A percentile compares a stretch with the other conserved stretches of the same genome.
Conservation (phyloP, 2,113 vertebrate species). For the Triplophysa tibetana region DNA sequence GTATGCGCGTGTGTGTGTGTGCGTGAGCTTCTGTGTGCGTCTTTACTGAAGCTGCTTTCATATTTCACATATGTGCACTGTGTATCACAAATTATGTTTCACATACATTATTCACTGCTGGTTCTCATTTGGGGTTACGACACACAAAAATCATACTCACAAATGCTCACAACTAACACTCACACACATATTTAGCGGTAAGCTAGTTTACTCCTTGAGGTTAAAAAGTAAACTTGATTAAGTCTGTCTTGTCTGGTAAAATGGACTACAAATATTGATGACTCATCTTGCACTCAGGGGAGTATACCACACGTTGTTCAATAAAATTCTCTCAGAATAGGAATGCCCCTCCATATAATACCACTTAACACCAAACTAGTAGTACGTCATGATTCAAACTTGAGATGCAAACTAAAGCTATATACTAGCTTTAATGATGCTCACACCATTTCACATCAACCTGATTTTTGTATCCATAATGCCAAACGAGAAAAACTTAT, state of each 20-base stretch:
- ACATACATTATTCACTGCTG: background rate
- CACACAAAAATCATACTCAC: background rate
- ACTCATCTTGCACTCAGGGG: too few species aligned
- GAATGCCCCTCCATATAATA: background rate
- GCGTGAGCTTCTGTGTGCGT: background rate
- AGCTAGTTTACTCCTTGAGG: too few species aligned
- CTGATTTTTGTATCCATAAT: background rate
- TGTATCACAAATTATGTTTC: slow-evolving; percentile 6
- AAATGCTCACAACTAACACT: background rate
- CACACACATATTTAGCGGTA: too few species aligned
- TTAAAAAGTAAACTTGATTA: too few species aligned
- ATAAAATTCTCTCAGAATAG: too few species aligned
- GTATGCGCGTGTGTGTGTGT: too few species aligned
- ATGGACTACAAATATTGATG: too few species aligned
- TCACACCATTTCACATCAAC: background rate
- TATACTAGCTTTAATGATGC: too few species aligned
- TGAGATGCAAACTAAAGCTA: too few species aligned
- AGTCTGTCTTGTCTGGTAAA: too few species aligned
- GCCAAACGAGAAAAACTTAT: background rate
- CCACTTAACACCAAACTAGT: background rate
- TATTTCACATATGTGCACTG: slow-evolving; percentile 26
- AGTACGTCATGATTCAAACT: background rate
- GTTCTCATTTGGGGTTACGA: background rate
- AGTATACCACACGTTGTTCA: too few species aligned
- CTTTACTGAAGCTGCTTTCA: slow-evolving; percentile 32